Base-by-base conservation (phyloP, 2,888 invertebrate genomes). In the Odontocolon sp. region DNA sequence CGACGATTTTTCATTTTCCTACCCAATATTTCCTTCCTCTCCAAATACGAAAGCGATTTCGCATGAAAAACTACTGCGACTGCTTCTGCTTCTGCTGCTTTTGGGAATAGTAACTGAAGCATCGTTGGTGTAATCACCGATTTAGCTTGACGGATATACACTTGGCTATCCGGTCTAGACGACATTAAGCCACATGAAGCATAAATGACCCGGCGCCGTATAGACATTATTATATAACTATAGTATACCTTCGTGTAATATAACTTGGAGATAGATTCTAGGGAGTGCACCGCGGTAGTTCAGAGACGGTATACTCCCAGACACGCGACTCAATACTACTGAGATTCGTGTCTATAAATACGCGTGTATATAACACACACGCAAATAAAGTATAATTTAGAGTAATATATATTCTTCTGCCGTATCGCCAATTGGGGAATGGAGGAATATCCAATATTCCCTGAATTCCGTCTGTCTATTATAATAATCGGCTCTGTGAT, bases 161-260 rank as follows among this genome's bases (percentile, higher is more conserved):
- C 80, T 66, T 67, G 23, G 72, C 82, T 84, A 86, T 87, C 87
- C 87, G 87, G 86, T 87, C 87, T 87, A 87, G 88, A 87, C 87
- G 80, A 76, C 80, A 84, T 85, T 86, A 83, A 83, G 79, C 78
- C 78, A 67, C 80, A 74, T 80, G 81, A 80, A 80, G 77, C 67
- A 81, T 77, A 79, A 81, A 78, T 80, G 77, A 68, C 47, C 67
- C 70, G 54, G 61, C 57, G 69, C 68, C 73, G 71, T 52, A 23
- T 21, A 16, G 45, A 52, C 63, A 26, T 45, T 64, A 68, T 73
- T 68, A 56, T 64, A 50, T 54, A 54, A 57, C 56, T n/a, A 14
- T 16, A 18, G 1, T 31, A n/a, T 50, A 26, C 50, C 4, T 54
- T 50, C 33, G 8, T 33, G 54, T 26, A 8, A 9, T 9, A 18